Evolutionary conservation across 1,140 invertebrate species (phyloP).

Genomic region (Vanessa tameamea): DNA sequence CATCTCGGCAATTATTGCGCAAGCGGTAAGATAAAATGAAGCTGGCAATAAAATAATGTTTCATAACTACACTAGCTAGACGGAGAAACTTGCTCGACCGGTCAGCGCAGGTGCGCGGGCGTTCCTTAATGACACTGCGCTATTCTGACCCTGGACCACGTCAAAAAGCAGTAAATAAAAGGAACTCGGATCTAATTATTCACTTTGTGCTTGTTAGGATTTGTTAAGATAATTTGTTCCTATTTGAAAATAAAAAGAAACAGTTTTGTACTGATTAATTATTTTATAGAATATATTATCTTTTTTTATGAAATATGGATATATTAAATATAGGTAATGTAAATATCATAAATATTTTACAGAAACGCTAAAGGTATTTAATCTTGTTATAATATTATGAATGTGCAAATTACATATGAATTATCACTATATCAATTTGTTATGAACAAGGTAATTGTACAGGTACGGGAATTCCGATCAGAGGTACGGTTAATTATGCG

Average conservation of each 20-base stretch:
- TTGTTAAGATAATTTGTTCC: background rate
- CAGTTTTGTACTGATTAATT: too few relatives aligned
- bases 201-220: background rate
- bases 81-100: constrained; percentile 54
- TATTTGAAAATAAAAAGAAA: background rate
- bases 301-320: too few relatives aligned
- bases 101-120: constrained; percentile 48
- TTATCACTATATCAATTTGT: constrained; percentile 14
- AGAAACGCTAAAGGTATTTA: too few relatives aligned
- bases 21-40: constrained; percentile 63
- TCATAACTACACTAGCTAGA: constrained; percentile 59
- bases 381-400: background rate
- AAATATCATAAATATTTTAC: background rate
- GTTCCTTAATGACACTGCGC: constrained; percentile 44
- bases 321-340: too few relatives aligned
- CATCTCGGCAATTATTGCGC: constrained; percentile 54
- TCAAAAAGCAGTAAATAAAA: constrained; percentile 18
- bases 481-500: constrained; percentile 20
- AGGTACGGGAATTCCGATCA: constrained; percentile 26
- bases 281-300: too few relatives aligned
- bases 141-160: constrained; percentile 33
- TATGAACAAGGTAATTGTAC: constrained; percentile 22
- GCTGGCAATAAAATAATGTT: constrained; percentile 59
- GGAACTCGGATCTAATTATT: constrained; percentile 3
- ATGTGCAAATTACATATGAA: constrained; percentile 1